Evolutionary conservation across 2,888 invertebrate species (phyloP).

Genomic region (Calameuta pallipes): DNA sequence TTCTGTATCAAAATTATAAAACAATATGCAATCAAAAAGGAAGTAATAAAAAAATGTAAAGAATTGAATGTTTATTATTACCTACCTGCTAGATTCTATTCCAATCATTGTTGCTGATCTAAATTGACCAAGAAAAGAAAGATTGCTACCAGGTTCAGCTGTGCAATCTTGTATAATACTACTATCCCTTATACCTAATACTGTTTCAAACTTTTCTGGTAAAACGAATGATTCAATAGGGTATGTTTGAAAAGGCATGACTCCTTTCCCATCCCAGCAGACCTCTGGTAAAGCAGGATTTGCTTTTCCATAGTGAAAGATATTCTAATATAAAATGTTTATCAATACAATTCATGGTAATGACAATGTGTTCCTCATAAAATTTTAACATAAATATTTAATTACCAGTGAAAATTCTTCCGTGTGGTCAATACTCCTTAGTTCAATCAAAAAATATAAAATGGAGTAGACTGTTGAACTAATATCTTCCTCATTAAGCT

Average conservation of each 20-base stretch:
- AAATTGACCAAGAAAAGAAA: conserved; percentile 38
- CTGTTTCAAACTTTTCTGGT: conserved; percentile 51
- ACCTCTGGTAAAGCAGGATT: conserved; percentile 51
- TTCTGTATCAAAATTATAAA: conserved; percentile 10
- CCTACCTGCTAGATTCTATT: conserved; percentile 39
- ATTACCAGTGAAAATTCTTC: conserved; percentile 43
- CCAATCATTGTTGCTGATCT: conserved; percentile 30
- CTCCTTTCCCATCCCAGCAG: conserved; percentile 23
- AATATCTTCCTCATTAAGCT: conserved; percentile 30
- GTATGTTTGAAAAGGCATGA: conserved; percentile 52
- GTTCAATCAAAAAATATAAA: conserved; percentile 47
- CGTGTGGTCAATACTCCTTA: conserved; percentile 43
- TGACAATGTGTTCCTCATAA: neutral
- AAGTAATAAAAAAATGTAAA: neutral
- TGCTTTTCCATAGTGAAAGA: conserved; percentile 50
- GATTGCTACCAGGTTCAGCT: conserved; percentile 33
- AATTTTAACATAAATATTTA: neutral
- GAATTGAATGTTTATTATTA: conserved; percentile 5
- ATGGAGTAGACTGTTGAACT: conserved; percentile 36
- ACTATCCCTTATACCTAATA: conserved; percentile 37
- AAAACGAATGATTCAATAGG: conserved; percentile 51
- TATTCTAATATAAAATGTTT: conserved; percentile 38
- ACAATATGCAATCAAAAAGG: neutral
- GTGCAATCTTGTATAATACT: conserved; percentile 25
- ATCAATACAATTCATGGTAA: neutral